Evolutionary conservation across 37 sponge, comb jelly and placozoan species (phyloP).

Genomic region (Axinella damicornis): DNA sequence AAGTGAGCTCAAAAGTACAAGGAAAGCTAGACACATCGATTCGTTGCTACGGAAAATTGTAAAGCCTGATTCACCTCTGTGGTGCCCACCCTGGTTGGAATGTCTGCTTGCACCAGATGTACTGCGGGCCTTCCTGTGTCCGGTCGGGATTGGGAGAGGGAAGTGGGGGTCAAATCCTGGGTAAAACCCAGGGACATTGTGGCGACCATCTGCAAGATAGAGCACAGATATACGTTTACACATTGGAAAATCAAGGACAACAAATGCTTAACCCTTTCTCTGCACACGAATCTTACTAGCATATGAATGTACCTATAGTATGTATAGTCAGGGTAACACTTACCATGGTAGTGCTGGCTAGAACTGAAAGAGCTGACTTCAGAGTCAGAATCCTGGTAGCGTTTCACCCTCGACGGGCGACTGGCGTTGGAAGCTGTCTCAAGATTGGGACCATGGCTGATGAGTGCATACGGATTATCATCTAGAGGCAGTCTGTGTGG

Average conservation of each 20-base stretch:
- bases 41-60: too few species aligned
- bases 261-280: too few species aligned
- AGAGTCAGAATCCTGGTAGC: slow-evolving; percentile 58
- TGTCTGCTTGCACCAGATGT: slow-evolving; percentile 1
- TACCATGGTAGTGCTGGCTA: not conserved
- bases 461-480: slow-evolving; percentile 10
- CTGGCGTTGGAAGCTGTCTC: slow-evolving; percentile 57
- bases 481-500: slow-evolving; percentile 8
- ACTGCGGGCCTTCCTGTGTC: slow-evolving; percentile 13
- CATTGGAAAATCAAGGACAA: too few species aligned
- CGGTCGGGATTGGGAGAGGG: slow-evolving; percentile 6
- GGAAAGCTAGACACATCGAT: too few species aligned
- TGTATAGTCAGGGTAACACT: not conserved
- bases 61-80: not conserved
- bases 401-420: slow-evolving; percentile 56
- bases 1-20: too few species aligned
- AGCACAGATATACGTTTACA: too few species aligned
- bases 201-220: slow-evolving; percentile 8
- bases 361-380: slow-evolving; percentile 34
- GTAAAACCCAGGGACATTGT: slow-evolving; percentile 28
- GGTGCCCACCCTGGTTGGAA: not conserved
- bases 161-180: slow-evolving; percentile 10
- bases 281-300: too few species aligned
- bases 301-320: not conserved
- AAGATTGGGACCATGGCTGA: not conserved